Base-by-base conservation (phyloP, 2,888 invertebrate genomes). In the Protophormia terraenovae region DNA sequence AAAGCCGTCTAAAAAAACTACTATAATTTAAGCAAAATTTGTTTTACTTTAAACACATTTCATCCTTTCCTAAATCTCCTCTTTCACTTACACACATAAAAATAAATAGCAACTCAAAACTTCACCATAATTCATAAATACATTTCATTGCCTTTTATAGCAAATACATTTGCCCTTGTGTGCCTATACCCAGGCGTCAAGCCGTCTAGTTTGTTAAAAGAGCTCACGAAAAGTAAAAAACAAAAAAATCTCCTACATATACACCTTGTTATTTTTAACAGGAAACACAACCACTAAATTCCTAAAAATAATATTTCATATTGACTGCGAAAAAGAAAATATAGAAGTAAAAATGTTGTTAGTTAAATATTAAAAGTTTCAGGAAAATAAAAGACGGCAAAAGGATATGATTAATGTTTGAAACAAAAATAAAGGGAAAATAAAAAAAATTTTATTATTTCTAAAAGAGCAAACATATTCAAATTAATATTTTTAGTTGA, bases 241-340 rank as follows among this genome's bases (percentile, higher is more conserved):
- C 8, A 16, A 50, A 58, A 45, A 64, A 55, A 16, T 16, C 41
- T 24, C 16, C 12, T 16, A 24, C 16, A 47, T 41, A n/a, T 53
- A 71, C 19, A 55, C 29, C 27, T 71, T 62, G 32, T 71, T 78
- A 35, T 69, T 50, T 50, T 50, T 22, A 3, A 38, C 16, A 47
- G n/a, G 12, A 27, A 69, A 50, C 62, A 53, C 14, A 53, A 64
- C 53, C 64, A 41, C 71, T 47, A 77, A 69, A 45, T 72, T 66
- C 29, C 55, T n/a, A 50, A 62, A 62, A 73, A 71, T 75, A 75
- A 84, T 71, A 79, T 64, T 71, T 84, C 75, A 71, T 75, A 83
- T 69, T 64, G 62, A 22, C 50, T 75, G 24, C 45, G 41, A 55
- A n/a, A 29, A 55, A 3, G n/a, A 19, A 29, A 50, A 38, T 3